phyloP scores from a whole-genome alignment of 2,797 vertebrate genomes.

The Sebastes diploproa region DNA sequence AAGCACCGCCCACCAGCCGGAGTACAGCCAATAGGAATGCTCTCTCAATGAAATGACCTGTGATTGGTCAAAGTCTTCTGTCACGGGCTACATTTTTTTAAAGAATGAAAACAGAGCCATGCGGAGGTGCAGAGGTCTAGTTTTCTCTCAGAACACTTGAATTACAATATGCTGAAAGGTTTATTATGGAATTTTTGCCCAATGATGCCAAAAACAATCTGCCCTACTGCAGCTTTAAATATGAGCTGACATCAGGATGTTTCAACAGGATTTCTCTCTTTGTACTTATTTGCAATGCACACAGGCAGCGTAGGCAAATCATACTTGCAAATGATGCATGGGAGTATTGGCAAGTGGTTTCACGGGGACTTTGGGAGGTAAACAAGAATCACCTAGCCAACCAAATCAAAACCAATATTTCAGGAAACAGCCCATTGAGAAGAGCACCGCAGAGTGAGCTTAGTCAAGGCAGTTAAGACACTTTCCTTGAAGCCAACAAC shows the following conservation, averaged over 20 bases:
- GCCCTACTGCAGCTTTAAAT: no score
- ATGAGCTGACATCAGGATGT: constrained; percentile 8
- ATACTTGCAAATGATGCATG: constrained; percentile 71
- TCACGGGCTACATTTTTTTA: no score
- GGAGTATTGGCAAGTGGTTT: constrained; percentile 55
- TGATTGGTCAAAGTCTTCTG: no score
- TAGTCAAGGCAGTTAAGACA: constrained; percentile 3
- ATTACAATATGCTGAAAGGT: no score
- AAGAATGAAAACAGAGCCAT: no score
- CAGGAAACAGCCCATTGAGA: neutral
- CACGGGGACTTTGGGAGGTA: constrained; percentile 42
- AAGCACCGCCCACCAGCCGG: no score
- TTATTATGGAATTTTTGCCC: no score
- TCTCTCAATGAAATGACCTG: no score
- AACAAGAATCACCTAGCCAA: constrained; percentile 11
- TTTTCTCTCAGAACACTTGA: no score
- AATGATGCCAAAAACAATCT: no score
- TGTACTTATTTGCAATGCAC: constrained; percentile 52
- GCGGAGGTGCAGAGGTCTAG: no score
- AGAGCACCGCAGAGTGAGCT: constrained; percentile 4
- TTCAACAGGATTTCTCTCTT: constrained; percentile 37
- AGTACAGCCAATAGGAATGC: no score
- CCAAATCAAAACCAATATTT: constrained; percentile 47
- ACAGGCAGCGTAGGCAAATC: constrained; percentile 32
- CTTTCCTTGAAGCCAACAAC: neutral